Percentiles rank a stretch among this genome's conserved stretches.
phyloP scores from a whole-genome alignment of 1,140 invertebrate genomes.

The Akabosia matsudoensis region DNA sequence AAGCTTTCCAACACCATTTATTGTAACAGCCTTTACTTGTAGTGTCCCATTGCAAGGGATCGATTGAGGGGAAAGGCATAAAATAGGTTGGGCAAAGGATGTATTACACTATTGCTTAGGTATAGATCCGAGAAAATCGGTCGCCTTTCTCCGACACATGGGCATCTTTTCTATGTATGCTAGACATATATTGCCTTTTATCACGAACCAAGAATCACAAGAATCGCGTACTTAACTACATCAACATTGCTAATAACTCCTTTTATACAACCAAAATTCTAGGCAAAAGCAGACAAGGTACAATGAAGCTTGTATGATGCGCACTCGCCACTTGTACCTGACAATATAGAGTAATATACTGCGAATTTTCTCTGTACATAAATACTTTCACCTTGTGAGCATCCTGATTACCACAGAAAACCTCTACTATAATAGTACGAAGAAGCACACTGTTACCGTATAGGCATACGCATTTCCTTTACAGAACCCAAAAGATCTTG shows the following conservation, averaged over 20 bases:
- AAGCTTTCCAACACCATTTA: no score
- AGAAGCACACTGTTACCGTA: not conserved
- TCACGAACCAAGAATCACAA: not conserved
- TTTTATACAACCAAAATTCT: no score
- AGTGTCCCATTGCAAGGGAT: conserved; percentile 4
- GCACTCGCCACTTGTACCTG: not conserved
- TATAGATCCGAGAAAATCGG: not conserved
- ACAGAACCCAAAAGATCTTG: not conserved
- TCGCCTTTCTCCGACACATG: not conserved
- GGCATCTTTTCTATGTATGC: not conserved
- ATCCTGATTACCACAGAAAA: not conserved
- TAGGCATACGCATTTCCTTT: not conserved
- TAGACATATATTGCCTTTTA: not conserved
- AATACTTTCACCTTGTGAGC: not conserved
- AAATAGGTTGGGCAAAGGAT: not conserved
- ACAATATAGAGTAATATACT: not conserved
- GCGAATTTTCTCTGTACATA: no score
- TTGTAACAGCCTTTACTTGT: no score
- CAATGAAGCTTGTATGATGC: no score
- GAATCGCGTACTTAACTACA: not conserved
- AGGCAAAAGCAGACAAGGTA: no score
- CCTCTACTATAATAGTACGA: not conserved
- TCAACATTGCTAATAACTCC: not conserved
- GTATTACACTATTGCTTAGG: not conserved
- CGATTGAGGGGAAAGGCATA: not conserved